phyloP scores from a whole-genome alignment of 2,797 vertebrate genomes.

The Champsocephalus gunnari region DNA sequence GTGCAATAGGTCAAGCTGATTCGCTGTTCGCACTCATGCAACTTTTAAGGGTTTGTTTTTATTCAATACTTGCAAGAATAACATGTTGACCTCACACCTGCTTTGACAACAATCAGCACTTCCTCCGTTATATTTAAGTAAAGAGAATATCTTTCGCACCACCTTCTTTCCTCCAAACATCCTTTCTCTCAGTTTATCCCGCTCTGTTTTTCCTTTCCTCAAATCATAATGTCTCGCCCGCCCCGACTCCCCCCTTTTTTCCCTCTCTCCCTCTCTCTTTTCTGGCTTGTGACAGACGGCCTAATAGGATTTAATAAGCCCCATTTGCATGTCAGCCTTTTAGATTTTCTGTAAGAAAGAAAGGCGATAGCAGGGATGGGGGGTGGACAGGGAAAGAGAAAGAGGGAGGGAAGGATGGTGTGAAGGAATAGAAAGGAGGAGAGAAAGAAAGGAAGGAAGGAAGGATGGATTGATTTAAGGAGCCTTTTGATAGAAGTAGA shows the following conservation, averaged over 20 bases:
- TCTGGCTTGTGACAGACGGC: conserved; percentile 81
- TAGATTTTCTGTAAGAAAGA: conserved; percentile 81
- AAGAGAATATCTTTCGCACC: conserved; percentile 27
- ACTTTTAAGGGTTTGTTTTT: no score
- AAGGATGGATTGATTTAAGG: conserved; percentile 44
- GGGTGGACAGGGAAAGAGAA: conserved; percentile 35
- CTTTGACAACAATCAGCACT: conserved; percentile 9
- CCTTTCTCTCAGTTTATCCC: conserved; percentile 14
- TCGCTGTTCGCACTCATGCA: no score
- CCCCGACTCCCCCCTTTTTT: not conserved
- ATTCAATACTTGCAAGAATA: no score
- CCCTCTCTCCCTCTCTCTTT: conserved; percentile 33
- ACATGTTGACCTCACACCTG: not conserved
- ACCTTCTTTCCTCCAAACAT: conserved; percentile 23
- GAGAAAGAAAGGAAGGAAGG: conserved; percentile 14
- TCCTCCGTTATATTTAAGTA: not conserved
- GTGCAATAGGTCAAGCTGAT: not conserved
- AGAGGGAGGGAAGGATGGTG: conserved; percentile 29
- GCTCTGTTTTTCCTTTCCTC: conserved; percentile 37
- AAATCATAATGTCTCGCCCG: conserved; percentile 46
- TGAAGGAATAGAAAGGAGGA: conserved; percentile 46
- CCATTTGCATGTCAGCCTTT: conserved; percentile 87
- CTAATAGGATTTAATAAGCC: conserved; percentile 88
- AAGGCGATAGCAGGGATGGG: conserved; percentile 66
- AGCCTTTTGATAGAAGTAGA: conserved; percentile 32